These are phyloP conservation scores for Jacana jacana DNA, from an alignment of 2,113 vertebrate species.

Conservation along the genomic window DNA sequence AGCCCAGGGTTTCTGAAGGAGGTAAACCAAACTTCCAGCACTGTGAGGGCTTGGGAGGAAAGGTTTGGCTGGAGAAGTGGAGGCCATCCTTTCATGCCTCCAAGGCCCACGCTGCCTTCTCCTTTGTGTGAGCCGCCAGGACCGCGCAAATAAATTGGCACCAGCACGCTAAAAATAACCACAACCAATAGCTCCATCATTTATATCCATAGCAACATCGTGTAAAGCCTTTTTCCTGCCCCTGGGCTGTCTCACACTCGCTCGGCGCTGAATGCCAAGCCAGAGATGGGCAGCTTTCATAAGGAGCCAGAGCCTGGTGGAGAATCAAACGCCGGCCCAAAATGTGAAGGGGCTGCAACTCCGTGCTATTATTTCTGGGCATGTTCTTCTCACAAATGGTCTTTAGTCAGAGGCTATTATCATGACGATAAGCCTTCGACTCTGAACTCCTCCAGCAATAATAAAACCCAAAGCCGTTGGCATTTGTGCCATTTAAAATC, in stretches of 20 bases:
- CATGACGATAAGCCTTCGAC: slow-evolving; percentile 4
- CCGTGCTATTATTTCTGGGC: background rate
- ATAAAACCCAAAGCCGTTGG: slow-evolving; percentile 13
- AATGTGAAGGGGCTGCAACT: background rate
- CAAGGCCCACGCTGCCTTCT: slow-evolving; percentile 18
- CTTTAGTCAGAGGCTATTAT: slow-evolving; percentile 40
- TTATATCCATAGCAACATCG: slow-evolving; percentile 78
- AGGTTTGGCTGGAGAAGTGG: background rate
- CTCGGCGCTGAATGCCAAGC: background rate
- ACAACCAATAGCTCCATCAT: slow-evolving; percentile 53
- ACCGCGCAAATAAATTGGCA: slow-evolving; percentile 69
- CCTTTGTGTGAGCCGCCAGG: slow-evolving; percentile 46
- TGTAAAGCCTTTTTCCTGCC: slow-evolving; percentile 69
- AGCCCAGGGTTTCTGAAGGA: background rate
- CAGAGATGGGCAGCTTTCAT: slow-evolving; percentile 21
- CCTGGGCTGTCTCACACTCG: slow-evolving; percentile 28
- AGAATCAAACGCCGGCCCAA: background rate
- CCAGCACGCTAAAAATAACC: slow-evolving; percentile 74
- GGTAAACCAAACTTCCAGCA: background rate
- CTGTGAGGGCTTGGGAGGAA: background rate
- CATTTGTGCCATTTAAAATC: slow-evolving; percentile 44
- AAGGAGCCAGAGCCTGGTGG: background rate
- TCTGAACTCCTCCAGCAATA: slow-evolving; percentile 16
- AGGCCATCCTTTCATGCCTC: background rate
- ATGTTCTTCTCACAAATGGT: slow-evolving; percentile 35